phyloP scores from a whole-genome alignment of 1,140 invertebrate species.

The Yoshiicerus persimilis region DNA sequence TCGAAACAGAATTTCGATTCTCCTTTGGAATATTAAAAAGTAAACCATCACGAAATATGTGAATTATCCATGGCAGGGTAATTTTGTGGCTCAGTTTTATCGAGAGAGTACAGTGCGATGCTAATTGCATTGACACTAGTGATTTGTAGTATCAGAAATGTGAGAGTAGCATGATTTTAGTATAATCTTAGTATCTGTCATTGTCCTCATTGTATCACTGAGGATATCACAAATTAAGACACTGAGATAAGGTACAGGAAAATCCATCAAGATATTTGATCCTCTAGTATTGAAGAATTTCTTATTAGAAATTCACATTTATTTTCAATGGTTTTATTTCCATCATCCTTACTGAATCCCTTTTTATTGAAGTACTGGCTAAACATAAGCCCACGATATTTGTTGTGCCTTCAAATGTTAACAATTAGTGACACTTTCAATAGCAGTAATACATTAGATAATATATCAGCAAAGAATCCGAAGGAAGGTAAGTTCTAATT shows the following conservation, averaged over 20 bases:
- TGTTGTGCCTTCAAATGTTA: conserved; percentile 52
- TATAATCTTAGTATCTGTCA: too few species aligned
- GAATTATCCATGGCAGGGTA: background rate
- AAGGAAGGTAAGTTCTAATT: conserved; percentile 45
- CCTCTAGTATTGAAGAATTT: too few species aligned
- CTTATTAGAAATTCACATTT: too few species aligned
- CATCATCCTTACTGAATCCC: too few species aligned
- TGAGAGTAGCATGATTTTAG: background rate
- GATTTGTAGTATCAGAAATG: background rate
- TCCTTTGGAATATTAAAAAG: background rate
- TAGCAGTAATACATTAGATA: conserved; percentile 76
- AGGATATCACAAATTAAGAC: background rate
- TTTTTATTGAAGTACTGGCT: conserved; percentile 52
- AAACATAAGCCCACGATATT: conserved; percentile 58
- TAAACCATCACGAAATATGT: background rate
- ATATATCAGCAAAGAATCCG: conserved; percentile 76
- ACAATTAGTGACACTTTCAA: conserved; percentile 55
- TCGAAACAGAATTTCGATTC: background rate
- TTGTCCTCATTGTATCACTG: background rate
- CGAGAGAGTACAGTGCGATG: background rate
- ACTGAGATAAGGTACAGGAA: background rate
- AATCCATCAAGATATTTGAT: background rate
- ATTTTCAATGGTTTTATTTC: too few species aligned
- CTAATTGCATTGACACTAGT: background rate
- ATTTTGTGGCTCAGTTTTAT: too few species aligned